Evolutionary conservation across 2,113 vertebrate genomes (phyloP).

Genomic region (Physeter macrocephalus): DNA sequence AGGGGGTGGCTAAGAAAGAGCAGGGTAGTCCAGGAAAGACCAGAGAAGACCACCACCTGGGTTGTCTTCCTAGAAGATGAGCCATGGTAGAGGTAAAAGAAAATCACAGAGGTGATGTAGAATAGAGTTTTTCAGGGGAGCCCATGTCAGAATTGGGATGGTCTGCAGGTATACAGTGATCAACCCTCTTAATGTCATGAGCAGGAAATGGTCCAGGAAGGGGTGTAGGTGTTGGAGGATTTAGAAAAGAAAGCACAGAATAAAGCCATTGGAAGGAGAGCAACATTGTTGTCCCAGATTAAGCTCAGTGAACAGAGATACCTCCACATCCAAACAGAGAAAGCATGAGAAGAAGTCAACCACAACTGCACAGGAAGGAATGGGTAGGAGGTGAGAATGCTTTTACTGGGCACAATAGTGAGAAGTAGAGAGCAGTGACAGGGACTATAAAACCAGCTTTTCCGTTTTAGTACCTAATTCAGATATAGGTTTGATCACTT

Average conservation of each 20-base stretch:
- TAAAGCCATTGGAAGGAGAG: background rate
- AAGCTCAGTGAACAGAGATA: background rate
- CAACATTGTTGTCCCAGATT: background rate
- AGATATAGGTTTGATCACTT: background rate
- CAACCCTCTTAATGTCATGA: background rate
- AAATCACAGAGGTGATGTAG: background rate
- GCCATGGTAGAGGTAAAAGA: no score
- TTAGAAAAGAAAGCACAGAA: background rate
- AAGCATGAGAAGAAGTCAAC: background rate
- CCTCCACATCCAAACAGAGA: background rate
- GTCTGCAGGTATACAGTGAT: background rate
- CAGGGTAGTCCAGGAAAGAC: background rate
- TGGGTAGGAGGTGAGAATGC: background rate
- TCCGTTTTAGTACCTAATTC: background rate
- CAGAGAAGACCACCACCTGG: no score
- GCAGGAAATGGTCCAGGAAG: background rate
- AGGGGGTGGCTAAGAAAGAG: background rate
- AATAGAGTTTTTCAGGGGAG: background rate
- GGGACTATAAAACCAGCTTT: background rate
- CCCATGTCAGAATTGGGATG: background rate
- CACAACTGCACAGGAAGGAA: background rate
- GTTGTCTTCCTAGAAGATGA: background rate
- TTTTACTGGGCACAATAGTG: background rate
- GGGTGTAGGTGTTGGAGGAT: accelerated
- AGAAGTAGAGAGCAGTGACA: background rate